A percentile compares a stretch with the other conserved stretches of the same genome.
These are phyloP conservation scores for Salticus scenicus DNA, from an alignment of 2,888 invertebrate genomes.

Conservation along the genomic window DNA sequence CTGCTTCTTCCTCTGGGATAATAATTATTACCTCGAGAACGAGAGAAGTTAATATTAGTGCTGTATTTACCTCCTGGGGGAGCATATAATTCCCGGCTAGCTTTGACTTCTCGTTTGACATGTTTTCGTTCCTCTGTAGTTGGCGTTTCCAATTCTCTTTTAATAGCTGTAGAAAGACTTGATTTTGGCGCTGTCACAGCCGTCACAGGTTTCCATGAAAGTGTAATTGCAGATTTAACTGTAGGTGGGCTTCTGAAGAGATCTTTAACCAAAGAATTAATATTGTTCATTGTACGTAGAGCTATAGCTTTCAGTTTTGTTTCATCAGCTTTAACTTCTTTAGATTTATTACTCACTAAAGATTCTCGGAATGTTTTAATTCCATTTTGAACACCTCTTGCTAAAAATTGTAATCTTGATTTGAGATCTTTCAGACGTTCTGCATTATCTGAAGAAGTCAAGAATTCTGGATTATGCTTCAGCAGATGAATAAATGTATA, in stretches of 20 bases:
- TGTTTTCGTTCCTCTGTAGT: constrained; percentile 20
- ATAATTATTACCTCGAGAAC: constrained; percentile 1
- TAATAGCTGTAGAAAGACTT: constrained; percentile 46
- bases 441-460: constrained; percentile 81
- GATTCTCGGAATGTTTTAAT: constrained; percentile 83
- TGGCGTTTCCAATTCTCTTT: constrained; percentile 22
- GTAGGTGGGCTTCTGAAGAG: constrained; percentile 95
- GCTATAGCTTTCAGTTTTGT: constrained; percentile 82
- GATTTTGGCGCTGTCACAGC: constrained; percentile 19
- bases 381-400: constrained; percentile 91
- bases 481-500: constrained; percentile 85
- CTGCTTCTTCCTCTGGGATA: constrained; percentile 57
- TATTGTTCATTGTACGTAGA: constrained; percentile 92
- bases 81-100: constrained; percentile 68
- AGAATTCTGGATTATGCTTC: constrained; percentile 85
- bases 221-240: constrained; percentile 81
- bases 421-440: constrained; percentile 89
- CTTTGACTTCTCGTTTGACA: constrained; percentile 45
- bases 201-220: constrained; percentile 71
- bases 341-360: constrained; percentile 81
- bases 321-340: constrained; percentile 85
- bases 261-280: constrained; percentile 93
- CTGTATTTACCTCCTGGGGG: constrained; percentile 72
- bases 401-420: constrained; percentile 90
- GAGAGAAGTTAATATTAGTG: constrained; percentile 56